Evolutionary conservation across 2,797 vertebrate genomes (phyloP), one percentile per base, ranked within the genome.

Genomic region (Mormyrops boulengeri): DNA sequence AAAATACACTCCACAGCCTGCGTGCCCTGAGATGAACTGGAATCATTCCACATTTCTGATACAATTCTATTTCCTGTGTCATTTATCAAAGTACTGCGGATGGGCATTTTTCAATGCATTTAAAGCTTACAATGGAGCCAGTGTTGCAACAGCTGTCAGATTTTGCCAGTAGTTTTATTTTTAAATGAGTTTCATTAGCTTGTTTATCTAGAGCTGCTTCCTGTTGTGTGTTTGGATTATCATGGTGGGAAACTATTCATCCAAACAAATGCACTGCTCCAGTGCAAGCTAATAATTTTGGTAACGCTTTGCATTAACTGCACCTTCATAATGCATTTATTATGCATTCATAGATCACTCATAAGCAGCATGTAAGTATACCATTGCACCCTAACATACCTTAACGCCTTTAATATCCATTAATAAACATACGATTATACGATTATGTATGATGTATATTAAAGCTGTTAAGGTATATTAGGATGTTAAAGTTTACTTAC

Each of bases 171-270:
- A 38, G 73, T 19, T 44, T 44, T 66, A 62, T 73, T 73, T 73
- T 73, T 38, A 17, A n/a, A n/a, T 49, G 41, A 49, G 44, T 49
- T 84, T 49, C 80, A 44, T 84, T 84, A 80, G 88, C 47, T 34
- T 50, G 41, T 88, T 88, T 50, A 57, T 30, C 14, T 52, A 69
- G 34, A 22, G 69, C 69, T 34, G 47, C 26, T 86, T 86, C 49
- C 84, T 52, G n/a, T 86, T 86, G 84, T 30, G 17, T 50, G 88
- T 85, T 84, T 89, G 60, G 55, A n/a, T 89, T 89, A 57, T 19
- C 88, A 89, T 26, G 53, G 52, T 85, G 88, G 80, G 80, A 62
- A 52, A 26, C 34, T 41, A 38, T 22, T 84, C 41, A 50, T 57
- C 52, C 52, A 62, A 84, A 30, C 88, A 89, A 84, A 89, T 26